phyloP scores from a whole-genome alignment of 2,797 vertebrate species.

The Myripristis jacobus region DNA sequence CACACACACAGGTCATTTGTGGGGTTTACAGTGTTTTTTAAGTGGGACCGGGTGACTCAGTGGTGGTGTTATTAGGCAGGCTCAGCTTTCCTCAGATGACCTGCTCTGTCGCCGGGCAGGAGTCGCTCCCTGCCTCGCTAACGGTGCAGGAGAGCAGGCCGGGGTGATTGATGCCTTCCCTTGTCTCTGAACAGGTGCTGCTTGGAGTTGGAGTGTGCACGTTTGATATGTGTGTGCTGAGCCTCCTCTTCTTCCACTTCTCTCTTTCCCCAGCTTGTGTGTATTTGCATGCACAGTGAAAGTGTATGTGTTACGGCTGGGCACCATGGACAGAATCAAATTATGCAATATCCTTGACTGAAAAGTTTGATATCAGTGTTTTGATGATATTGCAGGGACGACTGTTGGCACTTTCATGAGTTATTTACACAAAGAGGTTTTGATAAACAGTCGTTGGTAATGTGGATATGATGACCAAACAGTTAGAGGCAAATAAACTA shows the following conservation, averaged over 20 bases:
- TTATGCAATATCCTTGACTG: too few relatives aligned
- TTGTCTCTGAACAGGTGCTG: slow-evolving; percentile 41
- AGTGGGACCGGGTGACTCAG: slow-evolving; percentile 39
- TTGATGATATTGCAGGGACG: too few relatives aligned
- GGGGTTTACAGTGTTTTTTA: slow-evolving; percentile 21
- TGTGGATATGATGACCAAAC: too few relatives aligned
- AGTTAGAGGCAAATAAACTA: too few relatives aligned
- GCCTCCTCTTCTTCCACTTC: background rate
- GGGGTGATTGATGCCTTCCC: slow-evolving; percentile 26
- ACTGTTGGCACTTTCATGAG: too few relatives aligned
- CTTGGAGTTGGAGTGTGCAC: background rate
- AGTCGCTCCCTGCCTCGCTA: background rate
- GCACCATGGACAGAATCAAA: too few relatives aligned
- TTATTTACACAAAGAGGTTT: too few relatives aligned
- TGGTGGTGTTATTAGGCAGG: slow-evolving; percentile 15
- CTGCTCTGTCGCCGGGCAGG: background rate
- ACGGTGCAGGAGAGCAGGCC: background rate
- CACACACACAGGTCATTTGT: slow-evolving; percentile 20
- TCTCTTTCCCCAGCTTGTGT: slow-evolving; percentile 27
- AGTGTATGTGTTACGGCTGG: too few relatives aligned
- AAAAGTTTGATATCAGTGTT: too few relatives aligned
- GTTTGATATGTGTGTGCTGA: background rate
- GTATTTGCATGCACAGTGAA: background rate
- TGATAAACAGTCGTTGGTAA: too few relatives aligned
- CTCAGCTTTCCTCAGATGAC: slow-evolving; percentile 41